Conservation (phyloP, 2,888 invertebrate genomes). For the Smittia aterrima region DNA sequence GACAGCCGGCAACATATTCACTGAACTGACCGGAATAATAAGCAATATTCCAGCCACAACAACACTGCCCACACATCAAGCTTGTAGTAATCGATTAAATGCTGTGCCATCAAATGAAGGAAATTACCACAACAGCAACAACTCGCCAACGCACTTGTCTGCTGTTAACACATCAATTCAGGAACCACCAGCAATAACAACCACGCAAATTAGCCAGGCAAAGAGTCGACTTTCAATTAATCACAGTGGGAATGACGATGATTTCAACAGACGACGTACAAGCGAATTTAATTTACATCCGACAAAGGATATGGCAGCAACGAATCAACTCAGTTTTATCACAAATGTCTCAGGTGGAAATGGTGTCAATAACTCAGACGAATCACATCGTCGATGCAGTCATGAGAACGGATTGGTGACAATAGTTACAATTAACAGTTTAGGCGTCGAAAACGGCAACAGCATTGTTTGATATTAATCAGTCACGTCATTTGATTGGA, state of each 20-base stretch:
- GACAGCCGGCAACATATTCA: neutral
- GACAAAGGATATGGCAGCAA: neutral
- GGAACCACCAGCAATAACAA: neutral
- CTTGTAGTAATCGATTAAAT: neutral
- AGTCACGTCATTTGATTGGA: too few relatives aligned
- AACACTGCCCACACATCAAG: neutral
- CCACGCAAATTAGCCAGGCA: constrained; percentile 18
- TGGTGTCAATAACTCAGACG: neutral
- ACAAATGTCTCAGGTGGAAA: neutral
- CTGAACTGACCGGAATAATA: neutral
- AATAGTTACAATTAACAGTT: constrained; percentile 21
- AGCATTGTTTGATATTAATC: neutral
- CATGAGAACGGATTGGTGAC: constrained; percentile 28
- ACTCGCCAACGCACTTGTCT: neutral
- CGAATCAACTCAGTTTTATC: neutral
- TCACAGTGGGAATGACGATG: constrained; percentile 1
- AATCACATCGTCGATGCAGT: neutral
- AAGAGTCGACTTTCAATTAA: constrained; percentile 38
- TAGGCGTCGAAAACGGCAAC: neutral
- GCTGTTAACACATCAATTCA: neutral
- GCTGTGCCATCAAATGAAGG: constrained; percentile 19
- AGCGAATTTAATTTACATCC: constrained; percentile 24
- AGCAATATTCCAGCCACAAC: neutral
- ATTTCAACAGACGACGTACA: neutral
- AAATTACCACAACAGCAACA: neutral